Evolutionary conservation across 2,113 vertebrate species (phyloP).

Genomic region (Nycticorax nycticorax): DNA sequence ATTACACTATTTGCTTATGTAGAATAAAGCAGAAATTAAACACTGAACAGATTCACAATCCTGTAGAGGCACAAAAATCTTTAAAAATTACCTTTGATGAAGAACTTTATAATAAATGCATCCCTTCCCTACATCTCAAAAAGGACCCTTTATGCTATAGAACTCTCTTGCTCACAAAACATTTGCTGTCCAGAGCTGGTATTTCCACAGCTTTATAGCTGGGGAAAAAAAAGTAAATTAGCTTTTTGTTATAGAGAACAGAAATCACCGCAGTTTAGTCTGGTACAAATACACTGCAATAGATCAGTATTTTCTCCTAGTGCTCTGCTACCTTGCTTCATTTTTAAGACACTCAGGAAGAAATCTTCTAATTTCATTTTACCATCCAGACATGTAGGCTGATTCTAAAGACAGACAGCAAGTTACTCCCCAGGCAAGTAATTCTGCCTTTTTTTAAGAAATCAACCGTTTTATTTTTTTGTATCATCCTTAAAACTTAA

Average conservation of each 20-base stretch:
- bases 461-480: neutral
- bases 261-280: neutral
- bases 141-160: neutral
- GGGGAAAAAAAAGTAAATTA: neutral
- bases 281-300: neutral
- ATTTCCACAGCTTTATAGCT: neutral
- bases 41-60: neutral
- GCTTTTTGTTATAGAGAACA: neutral
- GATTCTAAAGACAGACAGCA: neutral
- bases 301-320: neutral
- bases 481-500: neutral
- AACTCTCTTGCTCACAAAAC: neutral
- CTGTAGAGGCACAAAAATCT: neutral
- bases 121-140: neutral
- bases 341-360: neutral
- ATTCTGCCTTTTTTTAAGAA: neutral
- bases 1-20: neutral
- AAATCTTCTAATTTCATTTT: neutral
- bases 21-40: neutral
- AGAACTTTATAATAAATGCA: neutral
- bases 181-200: neutral
- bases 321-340: neutral
- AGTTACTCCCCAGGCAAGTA: neutral
- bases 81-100: neutral
- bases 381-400: neutral